Percentiles rank a stretch among this genome's conserved stretches.
Conservation (phyloP, 2,797 vertebrate species). For the Buceros bicornis region DNA sequence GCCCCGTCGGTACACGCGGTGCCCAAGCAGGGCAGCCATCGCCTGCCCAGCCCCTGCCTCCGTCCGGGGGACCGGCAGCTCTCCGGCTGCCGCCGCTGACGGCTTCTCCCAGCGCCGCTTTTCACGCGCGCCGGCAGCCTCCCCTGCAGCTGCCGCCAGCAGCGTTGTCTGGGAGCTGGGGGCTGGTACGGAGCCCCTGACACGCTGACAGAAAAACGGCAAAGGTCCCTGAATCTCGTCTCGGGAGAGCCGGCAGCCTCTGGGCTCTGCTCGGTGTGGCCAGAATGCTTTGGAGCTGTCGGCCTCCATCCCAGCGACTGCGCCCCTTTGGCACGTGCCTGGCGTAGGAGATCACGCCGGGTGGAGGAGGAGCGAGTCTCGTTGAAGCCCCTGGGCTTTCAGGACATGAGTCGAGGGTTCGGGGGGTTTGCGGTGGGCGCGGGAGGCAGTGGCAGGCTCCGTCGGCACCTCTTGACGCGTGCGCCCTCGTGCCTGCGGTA, state of each 20-base stretch:
- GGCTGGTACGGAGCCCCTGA: background rate
- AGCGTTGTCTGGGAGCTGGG: background rate
- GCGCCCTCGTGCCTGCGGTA: accelerated
- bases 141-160: background rate
- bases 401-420: accelerated
- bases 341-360: background rate
- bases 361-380: background rate
- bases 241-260: background rate
- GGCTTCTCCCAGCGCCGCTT: background rate
- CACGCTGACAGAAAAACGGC: background rate
- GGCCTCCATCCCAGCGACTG: background rate
- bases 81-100: background rate
- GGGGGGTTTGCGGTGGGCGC: background rate
- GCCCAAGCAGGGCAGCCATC: accelerated
- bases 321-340: background rate
- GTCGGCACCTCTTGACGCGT: accelerated
- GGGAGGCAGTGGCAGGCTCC: background rate
- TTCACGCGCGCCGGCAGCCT: background rate
- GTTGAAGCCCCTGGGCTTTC: background rate
- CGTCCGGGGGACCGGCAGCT: background rate
- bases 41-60: background rate
- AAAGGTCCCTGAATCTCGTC: background rate
- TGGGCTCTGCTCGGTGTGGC: background rate
- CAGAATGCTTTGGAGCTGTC: background rate
- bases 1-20: accelerated